Evolutionary conservation across 2,888 invertebrate species (phyloP).

Genomic region (Thymelicus lineola): DNA sequence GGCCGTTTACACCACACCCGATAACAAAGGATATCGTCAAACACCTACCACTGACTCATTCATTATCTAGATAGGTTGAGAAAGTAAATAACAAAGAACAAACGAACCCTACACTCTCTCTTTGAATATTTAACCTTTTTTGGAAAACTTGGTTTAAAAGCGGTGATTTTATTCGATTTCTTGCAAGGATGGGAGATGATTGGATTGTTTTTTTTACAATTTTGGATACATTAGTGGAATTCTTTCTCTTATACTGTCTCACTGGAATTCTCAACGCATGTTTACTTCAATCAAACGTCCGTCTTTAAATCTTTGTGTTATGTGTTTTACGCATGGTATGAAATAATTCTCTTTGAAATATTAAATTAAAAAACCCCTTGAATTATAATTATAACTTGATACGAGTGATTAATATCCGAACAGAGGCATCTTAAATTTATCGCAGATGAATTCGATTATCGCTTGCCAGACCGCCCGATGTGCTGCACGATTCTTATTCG

Average conservation of each 20-base stretch:
- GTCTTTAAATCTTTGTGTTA: not conserved
- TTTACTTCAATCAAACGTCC: too few relatives aligned
- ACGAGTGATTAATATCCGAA: slow-evolving; percentile 27
- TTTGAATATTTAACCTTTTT: not conserved
- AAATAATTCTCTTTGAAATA: not conserved
- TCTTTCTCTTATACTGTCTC: too few relatives aligned
- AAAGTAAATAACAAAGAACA: slow-evolving; percentile 29
- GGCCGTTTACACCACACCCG: slow-evolving; percentile 79
- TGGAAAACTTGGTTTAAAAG: too few relatives aligned
- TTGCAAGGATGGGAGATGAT: too few relatives aligned
- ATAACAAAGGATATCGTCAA: slow-evolving; percentile 72
- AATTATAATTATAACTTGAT: slow-evolving; percentile 13
- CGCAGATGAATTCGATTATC: slow-evolving; percentile 47
- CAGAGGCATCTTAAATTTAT: slow-evolving; percentile 30
- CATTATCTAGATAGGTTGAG: slow-evolving; percentile 28
- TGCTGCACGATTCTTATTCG: slow-evolving; percentile 53
- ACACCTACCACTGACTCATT: slow-evolving; percentile 72
- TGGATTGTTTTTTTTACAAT: too few relatives aligned
- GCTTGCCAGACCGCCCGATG: slow-evolving; percentile 65
- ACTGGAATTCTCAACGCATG: too few relatives aligned
- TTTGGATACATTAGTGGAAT: too few relatives aligned
- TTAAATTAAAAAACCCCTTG: slow-evolving; percentile 15
- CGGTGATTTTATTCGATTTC: too few relatives aligned
- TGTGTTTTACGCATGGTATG: not conserved
- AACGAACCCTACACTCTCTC: not conserved